These are phyloP conservation scores for Heterohyrax brucei DNA, from an alignment of 2,797 vertebrate species.

Conservation along the genomic window DNA sequence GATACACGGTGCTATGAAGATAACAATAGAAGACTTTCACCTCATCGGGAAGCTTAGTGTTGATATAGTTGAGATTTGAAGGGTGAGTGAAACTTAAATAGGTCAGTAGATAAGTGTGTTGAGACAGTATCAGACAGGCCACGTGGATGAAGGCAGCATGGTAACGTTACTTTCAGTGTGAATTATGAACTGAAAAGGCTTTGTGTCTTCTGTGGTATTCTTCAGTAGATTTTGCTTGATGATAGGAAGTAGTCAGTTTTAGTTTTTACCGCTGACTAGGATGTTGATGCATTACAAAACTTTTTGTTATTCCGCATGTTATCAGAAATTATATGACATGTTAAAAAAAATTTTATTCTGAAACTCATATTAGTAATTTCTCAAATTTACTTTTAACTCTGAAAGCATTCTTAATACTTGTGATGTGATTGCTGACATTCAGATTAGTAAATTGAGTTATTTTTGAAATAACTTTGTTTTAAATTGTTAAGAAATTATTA, in stretches of 20 bases:
- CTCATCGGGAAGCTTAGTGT: neutral
- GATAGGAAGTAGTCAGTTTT: conserved; percentile 18
- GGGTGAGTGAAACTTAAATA: neutral
- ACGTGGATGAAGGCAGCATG: neutral
- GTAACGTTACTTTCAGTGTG: neutral
- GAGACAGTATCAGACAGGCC: neutral
- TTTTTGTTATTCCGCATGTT: conserved; percentile 27
- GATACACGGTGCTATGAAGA: neutral
- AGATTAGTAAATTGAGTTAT: conserved; percentile 48
- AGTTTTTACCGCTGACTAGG: conserved; percentile 18
- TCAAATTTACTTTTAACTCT: conserved; percentile 51
- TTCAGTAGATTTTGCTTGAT: conserved; percentile 17
- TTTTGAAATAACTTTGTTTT: conserved; percentile 53
- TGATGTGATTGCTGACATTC: conserved; percentile 64
- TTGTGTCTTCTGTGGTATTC: neutral
- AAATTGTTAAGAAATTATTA: conserved; percentile 62
- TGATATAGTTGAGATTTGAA: conserved; percentile 55
- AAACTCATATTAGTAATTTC: conserved; percentile 35
- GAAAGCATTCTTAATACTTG: conserved; percentile 41
- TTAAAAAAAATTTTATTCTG: neutral
- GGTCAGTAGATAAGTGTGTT: neutral
- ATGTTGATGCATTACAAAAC: conserved; percentile 29
- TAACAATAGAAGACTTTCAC: neutral
- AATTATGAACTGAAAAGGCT: neutral
- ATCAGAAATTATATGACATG: conserved; percentile 32